Conservation (phyloP, 1,140 invertebrate species). For the Hetaerina americana region DNA sequence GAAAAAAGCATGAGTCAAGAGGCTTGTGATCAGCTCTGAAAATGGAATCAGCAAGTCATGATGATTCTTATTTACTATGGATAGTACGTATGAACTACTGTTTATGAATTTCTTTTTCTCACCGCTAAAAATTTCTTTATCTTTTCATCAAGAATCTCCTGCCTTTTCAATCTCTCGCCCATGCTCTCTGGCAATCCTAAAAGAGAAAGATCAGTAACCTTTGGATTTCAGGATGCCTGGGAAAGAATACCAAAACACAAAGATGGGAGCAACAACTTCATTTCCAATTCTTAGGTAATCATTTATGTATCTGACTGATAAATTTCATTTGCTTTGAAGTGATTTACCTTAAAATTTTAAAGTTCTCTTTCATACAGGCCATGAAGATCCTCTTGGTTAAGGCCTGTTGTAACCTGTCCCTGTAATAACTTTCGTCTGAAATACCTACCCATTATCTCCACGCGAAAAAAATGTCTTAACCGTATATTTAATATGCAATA, state of each 20-base stretch:
- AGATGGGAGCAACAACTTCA: conserved; percentile 32
- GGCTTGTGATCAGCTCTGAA: neutral
- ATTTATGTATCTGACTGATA: neutral
- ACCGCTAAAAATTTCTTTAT: conserved; percentile 91
- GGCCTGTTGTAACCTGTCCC: too few relatives aligned
- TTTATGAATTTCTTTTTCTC: conserved; percentile 30
- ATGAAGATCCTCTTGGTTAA: too few relatives aligned
- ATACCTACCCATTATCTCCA: too few relatives aligned
- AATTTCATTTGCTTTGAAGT: too few relatives aligned
- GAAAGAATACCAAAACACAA: conserved; percentile 22
- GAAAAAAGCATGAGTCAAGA: neutral
- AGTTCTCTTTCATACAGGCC: too few relatives aligned
- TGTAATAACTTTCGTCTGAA: too few relatives aligned
- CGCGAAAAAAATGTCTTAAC: too few relatives aligned
- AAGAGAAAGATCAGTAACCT: neutral
- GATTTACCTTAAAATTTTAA: too few relatives aligned
- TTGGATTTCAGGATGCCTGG: conserved; percentile 18
- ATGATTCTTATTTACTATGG: neutral
- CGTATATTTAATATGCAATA: too few relatives aligned
- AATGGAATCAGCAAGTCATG: neutral
- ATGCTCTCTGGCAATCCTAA: conserved; percentile 22
- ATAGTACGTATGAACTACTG: neutral
- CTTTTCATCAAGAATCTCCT: conserved; percentile 81
- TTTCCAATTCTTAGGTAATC: neutral
- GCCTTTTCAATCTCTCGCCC: conserved; percentile 53